Evolutionary conservation across 2,888 invertebrate species (phyloP), one percentile per base, ranked within the genome.

Genomic region (Rhagophthalmus giganteus): DNA sequence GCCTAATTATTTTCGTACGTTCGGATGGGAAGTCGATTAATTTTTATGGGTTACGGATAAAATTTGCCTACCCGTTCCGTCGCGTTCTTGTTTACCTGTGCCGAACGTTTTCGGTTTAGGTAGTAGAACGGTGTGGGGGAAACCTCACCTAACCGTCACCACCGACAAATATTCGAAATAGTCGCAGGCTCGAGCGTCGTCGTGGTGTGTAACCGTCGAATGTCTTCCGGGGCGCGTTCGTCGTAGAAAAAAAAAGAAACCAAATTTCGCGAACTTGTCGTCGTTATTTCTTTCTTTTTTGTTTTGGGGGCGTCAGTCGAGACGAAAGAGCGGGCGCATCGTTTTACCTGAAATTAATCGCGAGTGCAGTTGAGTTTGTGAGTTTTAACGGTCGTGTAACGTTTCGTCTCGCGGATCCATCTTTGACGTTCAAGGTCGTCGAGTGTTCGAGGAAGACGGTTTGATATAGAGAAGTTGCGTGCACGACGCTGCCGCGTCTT

Each of bases 81-180:
- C n/a, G n/a, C n/a, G n/a, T n/a, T n/a, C 42, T 37, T 50, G 67
- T 71, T 72, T 74, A 74, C 74, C 74, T 74, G 73, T 64, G 24
- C 61, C 53, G 58, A 60, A 74, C 62, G 62, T 74, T 71, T 71
- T 70, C 62, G 65, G 68, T 54, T 65, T 61, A 53, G 72, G 28
- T 73, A 73, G 68, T 74, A 73, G 58, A 2, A 13, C 41, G 33
- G 55, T 55, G 61, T 61, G 59, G 63, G 62, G 64, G n/a, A 59
- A 54, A 54, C 54, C 55, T 53, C 47, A 40, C 54, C 55, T 58
- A 63, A 63, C 63, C 63, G 63, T 63, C 63, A 49, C 53, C 45
- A 38, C n/a, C n/a, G n/a, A 33, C 52, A 47, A 37, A 41, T 42
- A 42, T 47, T 51, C 37, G 41, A 46, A 44, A 54, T 60, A 62